Evolutionary conservation across 2,888 invertebrate species (phyloP).

Genomic region (Troides aeacus): DNA sequence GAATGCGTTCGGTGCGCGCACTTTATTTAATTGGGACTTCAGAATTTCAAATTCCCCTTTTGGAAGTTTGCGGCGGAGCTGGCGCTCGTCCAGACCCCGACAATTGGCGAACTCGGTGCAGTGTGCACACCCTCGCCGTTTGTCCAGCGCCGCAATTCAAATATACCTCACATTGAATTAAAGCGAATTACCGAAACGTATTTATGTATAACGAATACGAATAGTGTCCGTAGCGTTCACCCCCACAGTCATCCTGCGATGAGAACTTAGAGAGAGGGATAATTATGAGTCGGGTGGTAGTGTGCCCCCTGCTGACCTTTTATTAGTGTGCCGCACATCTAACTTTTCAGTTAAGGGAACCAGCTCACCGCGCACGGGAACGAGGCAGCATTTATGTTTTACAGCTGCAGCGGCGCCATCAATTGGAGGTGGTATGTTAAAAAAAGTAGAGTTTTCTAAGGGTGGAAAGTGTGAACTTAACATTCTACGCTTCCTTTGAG

Average conservation of each 20-base stretch:
- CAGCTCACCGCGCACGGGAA: neutral
- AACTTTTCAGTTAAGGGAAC: neutral
- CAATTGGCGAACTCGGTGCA: neutral
- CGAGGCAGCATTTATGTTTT: neutral
- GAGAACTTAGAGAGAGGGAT: neutral
- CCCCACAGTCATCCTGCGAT: too few species aligned
- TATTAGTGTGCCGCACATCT: neutral
- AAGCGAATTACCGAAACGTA: neutral
- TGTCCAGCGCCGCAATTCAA: neutral
- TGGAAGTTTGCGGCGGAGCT: slow-evolving; percentile 15
- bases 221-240: neutral
- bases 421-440: slow-evolving; percentile 2
- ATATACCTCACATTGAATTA: neutral
- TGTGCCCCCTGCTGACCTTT: neutral
- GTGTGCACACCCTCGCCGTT: neutral
- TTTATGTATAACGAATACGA: neutral
- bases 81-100: slow-evolving; percentile 31
- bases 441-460: neutral
- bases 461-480: slow-evolving; percentile 11
- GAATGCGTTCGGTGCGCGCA: neutral
- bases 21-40: slow-evolving; percentile 5
- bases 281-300: too few species aligned
- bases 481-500: slow-evolving; percentile 15
- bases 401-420: neutral
- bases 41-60: slow-evolving; percentile 12